Percentiles rank a stretch among this genome's conserved stretches.
Evolutionary conservation across 1,140 invertebrate species (phyloP).

Genomic region (Drosophila cardini): DNA sequence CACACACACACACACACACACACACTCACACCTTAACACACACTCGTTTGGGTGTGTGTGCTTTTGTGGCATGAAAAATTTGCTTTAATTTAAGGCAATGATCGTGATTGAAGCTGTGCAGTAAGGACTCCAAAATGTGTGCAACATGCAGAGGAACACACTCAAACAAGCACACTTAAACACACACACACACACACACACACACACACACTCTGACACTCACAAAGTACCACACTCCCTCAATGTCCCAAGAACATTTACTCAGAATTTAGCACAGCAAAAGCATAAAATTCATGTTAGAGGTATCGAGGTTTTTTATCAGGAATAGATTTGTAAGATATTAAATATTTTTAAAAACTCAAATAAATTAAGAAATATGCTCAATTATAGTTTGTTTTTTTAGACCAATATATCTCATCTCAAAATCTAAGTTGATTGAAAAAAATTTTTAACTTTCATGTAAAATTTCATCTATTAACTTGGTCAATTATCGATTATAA

Average conservation of each 20-base stretch:
- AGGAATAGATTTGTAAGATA: too few species aligned
- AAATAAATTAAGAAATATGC: too few species aligned
- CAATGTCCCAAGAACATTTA: constrained; percentile 19
- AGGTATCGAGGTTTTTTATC: too few species aligned
- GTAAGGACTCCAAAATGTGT: not conserved
- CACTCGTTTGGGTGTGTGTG: not conserved
- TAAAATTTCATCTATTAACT: too few species aligned
- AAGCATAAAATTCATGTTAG: too few species aligned
- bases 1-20: constrained; percentile 7
- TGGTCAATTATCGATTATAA: too few species aligned
- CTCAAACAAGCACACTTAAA: too few species aligned
- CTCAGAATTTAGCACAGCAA: constrained; percentile 11
- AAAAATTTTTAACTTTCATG: too few species aligned
- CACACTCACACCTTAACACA: not conserved
- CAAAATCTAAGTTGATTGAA: too few species aligned
- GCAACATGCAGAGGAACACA: not conserved
- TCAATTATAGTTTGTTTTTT: too few species aligned
- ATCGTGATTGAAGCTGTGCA: constrained; percentile 24
- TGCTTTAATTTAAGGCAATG: not conserved
- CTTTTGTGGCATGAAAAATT: not conserved
- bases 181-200: not conserved
- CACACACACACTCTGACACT: constrained; percentile 4
- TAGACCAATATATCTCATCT: too few species aligned
- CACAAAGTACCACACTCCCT: constrained; percentile 7
- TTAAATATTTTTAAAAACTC: too few species aligned